Evolutionary conservation across 2,888 invertebrate species (phyloP).

Genomic region (Rhingia campestris): DNA sequence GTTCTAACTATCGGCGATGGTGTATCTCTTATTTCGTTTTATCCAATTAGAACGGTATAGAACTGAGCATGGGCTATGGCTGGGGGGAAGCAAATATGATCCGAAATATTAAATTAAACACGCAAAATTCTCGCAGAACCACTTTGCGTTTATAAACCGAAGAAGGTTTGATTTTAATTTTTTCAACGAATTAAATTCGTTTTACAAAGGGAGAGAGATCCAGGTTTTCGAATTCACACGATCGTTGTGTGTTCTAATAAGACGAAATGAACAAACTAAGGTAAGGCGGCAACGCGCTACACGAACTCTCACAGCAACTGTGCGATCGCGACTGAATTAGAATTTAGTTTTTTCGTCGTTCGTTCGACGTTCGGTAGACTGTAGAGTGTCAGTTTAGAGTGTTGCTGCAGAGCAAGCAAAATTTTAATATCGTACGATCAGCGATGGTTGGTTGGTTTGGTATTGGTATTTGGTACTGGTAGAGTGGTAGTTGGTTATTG

Average conservation of each 20-base stretch:
- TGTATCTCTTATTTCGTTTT: constrained; percentile 36
- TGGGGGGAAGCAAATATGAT: constrained; percentile 14
- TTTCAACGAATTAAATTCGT: constrained; percentile 4
- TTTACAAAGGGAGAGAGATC: not conserved
- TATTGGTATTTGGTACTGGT: too few relatives aligned
- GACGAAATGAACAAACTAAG: not conserved
- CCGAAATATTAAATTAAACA: constrained; percentile 1
- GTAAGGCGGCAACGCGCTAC: constrained; percentile 18
- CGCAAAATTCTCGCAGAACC: constrained; percentile 33
- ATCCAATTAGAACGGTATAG: constrained; percentile 47
- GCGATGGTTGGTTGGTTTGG: constrained; percentile 5
- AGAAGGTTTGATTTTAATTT: constrained; percentile 12
- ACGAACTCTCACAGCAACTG: constrained; percentile 48
- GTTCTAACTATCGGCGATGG: constrained; percentile 34
- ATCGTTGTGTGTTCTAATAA: constrained; percentile 42
- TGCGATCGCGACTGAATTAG: constrained; percentile 68
- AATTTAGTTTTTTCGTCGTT: not conserved
- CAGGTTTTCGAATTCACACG: not conserved
- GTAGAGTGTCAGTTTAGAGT: too few relatives aligned
- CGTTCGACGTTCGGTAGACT: too few relatives aligned
- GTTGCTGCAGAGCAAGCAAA: not conserved
- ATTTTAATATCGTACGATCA: constrained; percentile 54
- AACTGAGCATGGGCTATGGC: not conserved
- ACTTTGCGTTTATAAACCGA: constrained; percentile 31
- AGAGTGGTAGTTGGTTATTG: too few relatives aligned